These are phyloP conservation scores for Enteromius viviparus DNA, from an alignment of 2,797 vertebrate species.

Conservation along the genomic window DNA sequence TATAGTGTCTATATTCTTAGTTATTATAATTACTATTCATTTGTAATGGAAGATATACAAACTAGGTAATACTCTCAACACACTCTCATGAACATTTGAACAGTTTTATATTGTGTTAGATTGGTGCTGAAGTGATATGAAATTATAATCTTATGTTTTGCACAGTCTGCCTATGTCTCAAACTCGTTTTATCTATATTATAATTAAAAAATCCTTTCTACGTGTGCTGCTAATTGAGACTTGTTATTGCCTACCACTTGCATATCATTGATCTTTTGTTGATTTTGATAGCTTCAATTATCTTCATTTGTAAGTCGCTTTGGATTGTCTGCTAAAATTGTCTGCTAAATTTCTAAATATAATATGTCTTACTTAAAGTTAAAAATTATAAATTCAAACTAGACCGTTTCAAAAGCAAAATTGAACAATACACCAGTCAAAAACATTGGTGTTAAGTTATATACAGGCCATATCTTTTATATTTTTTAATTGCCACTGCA, in stretches of 20 bases:
- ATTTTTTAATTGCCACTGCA: neutral
- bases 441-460: neutral
- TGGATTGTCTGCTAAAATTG: too few relatives aligned
- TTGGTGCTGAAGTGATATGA: neutral
- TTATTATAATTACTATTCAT: neutral
- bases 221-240: too few relatives aligned
- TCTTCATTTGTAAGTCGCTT: too few relatives aligned
- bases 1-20: neutral
- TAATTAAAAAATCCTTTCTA: too few relatives aligned
- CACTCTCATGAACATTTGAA: neutral
- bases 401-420: neutral
- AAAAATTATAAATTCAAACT: neutral
- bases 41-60: neutral
- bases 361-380: too few relatives aligned
- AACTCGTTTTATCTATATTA: too few relatives aligned
- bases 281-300: too few relatives aligned
- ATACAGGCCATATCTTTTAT: neutral
- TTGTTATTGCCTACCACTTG: too few relatives aligned
- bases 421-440: neutral
- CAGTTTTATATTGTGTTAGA: neutral
- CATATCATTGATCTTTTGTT: too few relatives aligned
- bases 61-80: neutral
- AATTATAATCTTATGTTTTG: neutral
- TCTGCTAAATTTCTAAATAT: too few relatives aligned
- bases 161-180: neutral